Evolutionary conservation across 1,140 invertebrate genomes (phyloP), one percentile per base, ranked within the genome.

Genomic region (Goniozus legneri): DNA sequence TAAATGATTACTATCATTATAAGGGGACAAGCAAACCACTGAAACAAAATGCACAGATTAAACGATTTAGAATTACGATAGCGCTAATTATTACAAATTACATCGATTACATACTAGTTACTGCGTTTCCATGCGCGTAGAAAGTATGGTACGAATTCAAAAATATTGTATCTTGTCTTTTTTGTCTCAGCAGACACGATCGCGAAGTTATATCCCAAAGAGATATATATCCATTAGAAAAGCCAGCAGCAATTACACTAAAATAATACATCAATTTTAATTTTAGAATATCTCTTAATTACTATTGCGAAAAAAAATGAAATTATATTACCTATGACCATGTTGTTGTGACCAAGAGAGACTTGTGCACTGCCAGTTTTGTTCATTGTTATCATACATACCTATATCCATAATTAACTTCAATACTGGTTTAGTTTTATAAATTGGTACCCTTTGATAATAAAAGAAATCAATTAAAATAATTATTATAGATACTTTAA

Each of bases 201-300:
- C 71, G 65, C 3, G 61, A 65, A 7, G 55, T 64, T 1, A 86
- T 47, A 65, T 85, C 67, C 73, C 80, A 87, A 2, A 82, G 52
- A 3, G 80, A 82, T 3, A 82, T 73, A 4, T 79, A 76, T 3
- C 85, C 85, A 64, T 84, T 82, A 0, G 80, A 75, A 62, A 82
- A 85, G 7, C 84, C 84, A 18, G 80, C 84, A 20, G 77, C 75
- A 24, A 87, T 73, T 15, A 74, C 64, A n/a, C 71, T 72, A 48
- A 54, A 56, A 54, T 32, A 13, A 45, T n/a, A n/a, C 24, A 20
- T 19, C 3, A 15, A 35, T 47, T 41, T 30, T 34, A 19, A 42
- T 12, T 7, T 8, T 35, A n/a, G 12, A n/a, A 20, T 45, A n/a
- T 14, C 3, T 18, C 1, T 46, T 18, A 32, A 21, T 35, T 35